These are phyloP conservation scores for Lithophane socia DNA, from an alignment of 2,888 invertebrate genomes.

Conservation along the genomic window DNA sequence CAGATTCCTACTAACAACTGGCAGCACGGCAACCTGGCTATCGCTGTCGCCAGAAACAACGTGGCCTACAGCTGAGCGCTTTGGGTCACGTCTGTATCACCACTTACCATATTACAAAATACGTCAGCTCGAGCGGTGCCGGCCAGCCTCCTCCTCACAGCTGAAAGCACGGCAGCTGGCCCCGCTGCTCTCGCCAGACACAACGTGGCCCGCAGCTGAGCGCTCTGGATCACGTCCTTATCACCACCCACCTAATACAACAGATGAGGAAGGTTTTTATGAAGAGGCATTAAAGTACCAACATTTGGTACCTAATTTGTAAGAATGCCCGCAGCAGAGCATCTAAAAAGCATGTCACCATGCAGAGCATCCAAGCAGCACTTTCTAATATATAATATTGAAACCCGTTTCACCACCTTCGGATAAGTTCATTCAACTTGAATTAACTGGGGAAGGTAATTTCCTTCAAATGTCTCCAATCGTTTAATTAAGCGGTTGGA, in stretches of 20 bases:
- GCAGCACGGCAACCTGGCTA: conserved; percentile 92
- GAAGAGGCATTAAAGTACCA: neutral
- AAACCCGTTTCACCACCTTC: neutral
- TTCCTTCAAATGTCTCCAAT: neutral
- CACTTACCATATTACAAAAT: conserved; percentile 88
- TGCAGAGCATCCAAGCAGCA: neutral
- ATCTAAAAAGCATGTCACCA: neutral
- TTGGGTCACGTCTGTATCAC: conserved; percentile 79
- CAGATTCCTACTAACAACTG: conserved; percentile 91
- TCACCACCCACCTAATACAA: conserved; percentile 79
- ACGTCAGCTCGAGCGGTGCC: conserved; percentile 89
- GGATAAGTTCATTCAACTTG: neutral
- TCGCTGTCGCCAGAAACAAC: conserved; percentile 93
- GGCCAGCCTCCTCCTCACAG: conserved; percentile 90
- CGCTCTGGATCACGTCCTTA: conserved; percentile 78
- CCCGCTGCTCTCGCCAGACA: conserved; percentile 94
- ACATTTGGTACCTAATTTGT: neutral
- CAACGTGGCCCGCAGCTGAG: conserved; percentile 88
- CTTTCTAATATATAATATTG: neutral
- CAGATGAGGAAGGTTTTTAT: neutral
- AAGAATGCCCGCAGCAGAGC: neutral
- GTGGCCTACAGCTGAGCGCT: conserved; percentile 84
- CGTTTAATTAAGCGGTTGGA: neutral
- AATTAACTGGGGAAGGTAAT: neutral
- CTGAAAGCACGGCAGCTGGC: conserved; percentile 92